Percentiles rank a stretch among this genome's conserved stretches.
These are phyloP conservation scores for Lerista edwardsae DNA, from an alignment of 2,797 vertebrate genomes.

Conservation along the genomic window DNA sequence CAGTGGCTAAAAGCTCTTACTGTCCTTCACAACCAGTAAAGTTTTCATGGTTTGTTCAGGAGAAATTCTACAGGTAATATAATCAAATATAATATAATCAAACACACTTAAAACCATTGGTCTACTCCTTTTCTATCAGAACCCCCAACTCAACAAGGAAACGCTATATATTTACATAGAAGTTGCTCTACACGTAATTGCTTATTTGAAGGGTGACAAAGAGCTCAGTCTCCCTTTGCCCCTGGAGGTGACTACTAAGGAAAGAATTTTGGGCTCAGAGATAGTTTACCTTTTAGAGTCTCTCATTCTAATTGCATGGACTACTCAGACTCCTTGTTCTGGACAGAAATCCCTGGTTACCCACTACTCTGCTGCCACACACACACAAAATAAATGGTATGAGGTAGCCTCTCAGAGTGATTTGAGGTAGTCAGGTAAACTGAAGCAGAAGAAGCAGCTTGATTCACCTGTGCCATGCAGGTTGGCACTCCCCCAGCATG, in stretches of 20 bases:
- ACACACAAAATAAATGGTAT: neutral
- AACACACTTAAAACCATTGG: neutral
- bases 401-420: neutral
- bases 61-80: neutral
- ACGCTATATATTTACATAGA: neutral
- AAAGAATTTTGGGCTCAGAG: neutral
- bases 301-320: neutral
- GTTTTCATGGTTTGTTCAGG: neutral
- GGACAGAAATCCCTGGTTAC: neutral
- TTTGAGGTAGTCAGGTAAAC: neutral
- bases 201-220: neutral
- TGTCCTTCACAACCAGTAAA: neutral
- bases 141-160: neutral
- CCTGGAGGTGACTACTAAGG: neutral
- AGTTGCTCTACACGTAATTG: neutral
- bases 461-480: neutral
- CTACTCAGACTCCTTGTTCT: neutral
- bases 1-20: neutral
- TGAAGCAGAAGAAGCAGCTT: neutral
- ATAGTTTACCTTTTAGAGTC: neutral
- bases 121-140: neutral
- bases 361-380: neutral
- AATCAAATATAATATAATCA: no score
- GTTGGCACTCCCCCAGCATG: neutral
- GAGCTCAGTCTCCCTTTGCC: neutral